Conservation (phyloP, 2,888 invertebrate genomes). For the Drosophila emarginata region DNA sequence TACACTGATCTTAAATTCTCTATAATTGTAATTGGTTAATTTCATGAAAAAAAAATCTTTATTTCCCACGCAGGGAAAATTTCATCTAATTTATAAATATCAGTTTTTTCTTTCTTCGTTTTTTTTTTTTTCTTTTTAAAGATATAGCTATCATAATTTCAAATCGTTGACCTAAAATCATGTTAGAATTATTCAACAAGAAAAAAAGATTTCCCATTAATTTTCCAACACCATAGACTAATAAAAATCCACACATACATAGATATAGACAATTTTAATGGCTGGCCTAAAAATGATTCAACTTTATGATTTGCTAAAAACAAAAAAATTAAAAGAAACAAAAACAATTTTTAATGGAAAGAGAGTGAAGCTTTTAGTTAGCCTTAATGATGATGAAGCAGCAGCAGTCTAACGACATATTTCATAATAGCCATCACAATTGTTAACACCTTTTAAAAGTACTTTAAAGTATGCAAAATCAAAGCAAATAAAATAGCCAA, state of each 20-base stretch:
- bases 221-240: neutral
- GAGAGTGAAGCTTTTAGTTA: constrained; percentile 1
- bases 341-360: neutral
- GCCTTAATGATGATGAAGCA: constrained; percentile 17
- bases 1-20: neutral
- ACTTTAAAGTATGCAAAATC: constrained; percentile 62
- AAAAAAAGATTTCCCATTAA: neutral
- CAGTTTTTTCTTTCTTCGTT: neutral
- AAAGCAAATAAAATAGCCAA: too few species aligned
- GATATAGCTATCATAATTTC: constrained; percentile 46
- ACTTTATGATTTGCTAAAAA: neutral
- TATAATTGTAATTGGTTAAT: constrained; percentile 12
- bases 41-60: neutral
- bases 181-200: neutral
- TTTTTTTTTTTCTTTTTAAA: neutral
- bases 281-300: constrained; percentile 1
- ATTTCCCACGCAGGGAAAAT: constrained; percentile 42
- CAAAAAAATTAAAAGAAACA: neutral
- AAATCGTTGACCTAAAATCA: constrained; percentile 31
- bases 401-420: neutral
- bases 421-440: constrained; percentile 9
- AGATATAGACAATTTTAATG: neutral
- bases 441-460: constrained; percentile 20
- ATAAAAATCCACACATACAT: neutral
- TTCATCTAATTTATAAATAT: neutral